phyloP scores from a whole-genome alignment of 2,113 vertebrate species.

The Vanacampus margaritifer region DNA sequence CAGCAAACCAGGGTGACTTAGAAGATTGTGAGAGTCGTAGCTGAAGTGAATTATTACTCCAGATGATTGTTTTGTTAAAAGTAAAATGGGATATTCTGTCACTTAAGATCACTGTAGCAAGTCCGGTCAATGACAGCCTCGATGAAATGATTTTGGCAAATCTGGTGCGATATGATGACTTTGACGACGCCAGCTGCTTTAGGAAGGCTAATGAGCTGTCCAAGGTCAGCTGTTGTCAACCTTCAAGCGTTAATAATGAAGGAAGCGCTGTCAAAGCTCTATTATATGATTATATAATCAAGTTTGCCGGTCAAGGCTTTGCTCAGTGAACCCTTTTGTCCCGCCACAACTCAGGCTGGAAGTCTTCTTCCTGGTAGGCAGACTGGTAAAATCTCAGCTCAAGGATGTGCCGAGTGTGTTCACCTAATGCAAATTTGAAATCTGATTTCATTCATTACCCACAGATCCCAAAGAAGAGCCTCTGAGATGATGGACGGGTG shows the following conservation, averaged over 20 bases:
- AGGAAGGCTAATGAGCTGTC: slow-evolving; percentile 84
- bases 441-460: slow-evolving; percentile 31
- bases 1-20: slow-evolving; percentile 88
- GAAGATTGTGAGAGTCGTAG: slow-evolving; percentile 88
- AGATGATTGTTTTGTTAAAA: neutral
- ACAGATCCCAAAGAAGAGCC: slow-evolving; percentile 89
- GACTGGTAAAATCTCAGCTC: slow-evolving; percentile 3
- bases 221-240: slow-evolving; percentile 73
- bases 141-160: slow-evolving; percentile 87
- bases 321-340: slow-evolving; percentile 83
- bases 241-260: neutral
- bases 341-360: slow-evolving; percentile 89
- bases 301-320: slow-evolving; percentile 72
- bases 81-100: slow-evolving; percentile 16
- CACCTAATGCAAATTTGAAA: slow-evolving; percentile 6
- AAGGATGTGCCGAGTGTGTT: neutral
- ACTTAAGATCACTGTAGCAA: too few relatives aligned
- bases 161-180: slow-evolving; percentile 86
- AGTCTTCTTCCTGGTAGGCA: slow-evolving; percentile 96
- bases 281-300: neutral
- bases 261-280: neutral
- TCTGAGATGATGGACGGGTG: slow-evolving; percentile 97
- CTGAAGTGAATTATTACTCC: slow-evolving; percentile 75
- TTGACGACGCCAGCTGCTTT: slow-evolving; percentile 93
- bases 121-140: slow-evolving; percentile 72